phyloP scores from a whole-genome alignment of 2,113 vertebrate genomes.

The Stigmatopora nigra region DNA sequence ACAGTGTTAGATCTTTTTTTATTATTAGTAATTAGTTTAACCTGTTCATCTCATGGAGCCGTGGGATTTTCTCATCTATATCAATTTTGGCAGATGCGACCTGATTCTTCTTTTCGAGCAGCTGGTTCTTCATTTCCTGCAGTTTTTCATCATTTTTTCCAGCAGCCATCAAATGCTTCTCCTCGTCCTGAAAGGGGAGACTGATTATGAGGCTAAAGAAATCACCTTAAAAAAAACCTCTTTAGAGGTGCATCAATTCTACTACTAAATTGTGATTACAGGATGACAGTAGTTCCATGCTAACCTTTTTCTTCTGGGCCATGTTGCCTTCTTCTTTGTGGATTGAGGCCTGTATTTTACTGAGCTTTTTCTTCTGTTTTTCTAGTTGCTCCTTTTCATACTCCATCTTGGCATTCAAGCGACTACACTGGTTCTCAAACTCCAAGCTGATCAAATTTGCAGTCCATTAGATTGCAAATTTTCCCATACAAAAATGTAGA shows the following conservation, averaged over 20 bases:
- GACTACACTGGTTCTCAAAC: slow-evolving; percentile 82
- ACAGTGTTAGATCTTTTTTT: not conserved
- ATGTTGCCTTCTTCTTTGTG: slow-evolving; percentile 63
- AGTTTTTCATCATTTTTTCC: slow-evolving; percentile 66
- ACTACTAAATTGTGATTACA: not conserved
- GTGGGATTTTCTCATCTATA: slow-evolving; percentile 72
- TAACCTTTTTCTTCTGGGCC: slow-evolving; percentile 66
- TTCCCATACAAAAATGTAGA: not conserved
- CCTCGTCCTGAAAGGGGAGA: slow-evolving; percentile 69
- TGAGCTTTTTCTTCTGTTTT: slow-evolving; percentile 62
- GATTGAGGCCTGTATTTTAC: slow-evolving; percentile 62
- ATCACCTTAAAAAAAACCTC: not conserved
- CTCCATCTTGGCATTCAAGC: slow-evolving; percentile 76
- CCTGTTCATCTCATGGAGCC: slow-evolving; percentile 71
- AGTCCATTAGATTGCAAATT: not conserved
- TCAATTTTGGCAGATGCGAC: slow-evolving; percentile 66
- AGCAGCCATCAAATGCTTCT: slow-evolving; percentile 65
- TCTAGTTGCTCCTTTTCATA: slow-evolving; percentile 75
- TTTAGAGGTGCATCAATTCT: too few relatives aligned
- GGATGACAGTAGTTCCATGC: not conserved
- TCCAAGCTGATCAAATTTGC: slow-evolving; percentile 71
- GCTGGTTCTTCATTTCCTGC: slow-evolving; percentile 64
- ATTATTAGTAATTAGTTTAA: slow-evolving; percentile 35
- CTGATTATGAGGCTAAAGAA: not conserved
- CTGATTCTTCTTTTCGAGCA: slow-evolving; percentile 68